Base-by-base conservation (phyloP, 2,888 invertebrate species). In the Leucania comma region DNA sequence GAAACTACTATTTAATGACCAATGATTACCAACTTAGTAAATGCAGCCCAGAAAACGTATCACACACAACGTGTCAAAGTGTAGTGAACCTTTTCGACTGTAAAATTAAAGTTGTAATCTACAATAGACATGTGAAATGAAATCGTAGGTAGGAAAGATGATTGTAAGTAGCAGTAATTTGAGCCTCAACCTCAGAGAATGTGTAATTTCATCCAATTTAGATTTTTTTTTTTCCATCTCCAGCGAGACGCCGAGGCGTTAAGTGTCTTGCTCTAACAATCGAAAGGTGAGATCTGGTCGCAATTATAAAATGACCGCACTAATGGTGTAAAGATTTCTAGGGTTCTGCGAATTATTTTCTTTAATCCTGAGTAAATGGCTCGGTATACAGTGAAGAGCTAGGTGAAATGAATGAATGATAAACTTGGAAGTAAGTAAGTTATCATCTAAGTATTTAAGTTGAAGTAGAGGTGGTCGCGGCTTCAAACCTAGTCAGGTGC, bases 151-250 rank as follows among this genome's bases (percentile, higher is more conserved):
- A n/a, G n/a, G 90, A 90, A 90, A 90, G 90, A 91, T 88, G 85
- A 86, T 88, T 89, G 88, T 87, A 88, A 75, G 80, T 74, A 88
- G 72, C 78, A 80, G 91, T 90, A 92, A 93, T 93, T 92, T 89
- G 88, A 91, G 86, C 83, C 78, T 78, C 84, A 48, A 81, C 60
- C 48, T 61, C 70, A 74, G 86, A 87, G 90, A 91, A 93, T 91
- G 90, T 92, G 91, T 29, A 93, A 94, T 93, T 93, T 90, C 87
- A 92, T 92, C 90, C 88, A 92, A 93, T 93, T 92, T 90, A 82
- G 87, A 88, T 90, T 89, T 88, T 88, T 85, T 84, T 85, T 83
- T 85, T 84, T 85, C 83, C 72, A 14, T 61, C 51, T 59, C 38
- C 20, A 38, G 35, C 42, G 17, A 53, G 57, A 61, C 50, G 51